Evolutionary conservation across 2,797 vertebrate genomes (phyloP).

Genomic region (Sebastes cheni): DNA sequence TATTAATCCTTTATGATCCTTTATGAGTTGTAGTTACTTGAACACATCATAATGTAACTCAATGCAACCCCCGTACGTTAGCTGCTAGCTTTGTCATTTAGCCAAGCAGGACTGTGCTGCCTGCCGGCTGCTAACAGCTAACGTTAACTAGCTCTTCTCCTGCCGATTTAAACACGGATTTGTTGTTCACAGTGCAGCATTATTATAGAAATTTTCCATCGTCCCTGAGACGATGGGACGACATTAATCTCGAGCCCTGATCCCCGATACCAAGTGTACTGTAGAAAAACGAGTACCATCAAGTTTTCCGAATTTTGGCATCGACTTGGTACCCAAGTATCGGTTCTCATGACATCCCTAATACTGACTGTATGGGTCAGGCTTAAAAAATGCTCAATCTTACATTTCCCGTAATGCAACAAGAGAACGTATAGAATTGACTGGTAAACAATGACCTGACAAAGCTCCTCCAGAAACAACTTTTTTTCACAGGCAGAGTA

Average conservation of each 20-base stretch:
- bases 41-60: background rate
- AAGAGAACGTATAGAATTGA: background rate
- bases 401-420: background rate
- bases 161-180: background rate
- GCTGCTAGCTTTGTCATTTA: rapidly evolving
- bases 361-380: background rate
- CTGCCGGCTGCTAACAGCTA: rapidly evolving
- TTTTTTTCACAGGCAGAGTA: background rate
- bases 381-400: background rate
- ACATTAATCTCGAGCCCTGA: background rate
- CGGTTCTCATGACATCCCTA: background rate
- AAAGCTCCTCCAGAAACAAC: too few species aligned
- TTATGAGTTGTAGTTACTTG: too few species aligned
- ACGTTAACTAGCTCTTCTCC: background rate
- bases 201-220: background rate
- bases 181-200: too few species aligned
- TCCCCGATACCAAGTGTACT: rapidly evolving
- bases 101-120: background rate
- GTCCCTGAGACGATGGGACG: rapidly evolving
- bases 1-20: background rate
- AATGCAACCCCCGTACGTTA: background rate
- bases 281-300: background rate
- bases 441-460: background rate
- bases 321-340: background rate
- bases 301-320: background rate